phyloP scores from a whole-genome alignment of 2,113 vertebrate genomes.

The Perca flavescens region DNA sequence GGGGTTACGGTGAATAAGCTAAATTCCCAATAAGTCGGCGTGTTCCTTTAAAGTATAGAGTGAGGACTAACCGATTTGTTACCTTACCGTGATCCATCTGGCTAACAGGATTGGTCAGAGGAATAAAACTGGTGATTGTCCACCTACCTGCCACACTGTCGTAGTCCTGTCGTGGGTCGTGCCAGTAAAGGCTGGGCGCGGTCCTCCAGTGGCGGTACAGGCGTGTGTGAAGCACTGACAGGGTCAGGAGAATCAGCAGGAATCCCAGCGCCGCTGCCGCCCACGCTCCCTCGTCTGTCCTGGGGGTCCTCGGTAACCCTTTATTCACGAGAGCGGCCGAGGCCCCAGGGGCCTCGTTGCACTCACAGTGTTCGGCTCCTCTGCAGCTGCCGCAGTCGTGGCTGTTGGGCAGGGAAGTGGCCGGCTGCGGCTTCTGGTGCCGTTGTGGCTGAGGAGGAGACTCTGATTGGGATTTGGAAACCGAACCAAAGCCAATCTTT shows the following conservation, averaged over 20 bases:
- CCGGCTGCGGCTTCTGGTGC: neutral
- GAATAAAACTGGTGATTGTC: neutral
- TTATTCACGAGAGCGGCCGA: neutral
- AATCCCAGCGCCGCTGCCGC: constrained; percentile 90
- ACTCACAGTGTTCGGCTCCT: constrained; percentile 26
- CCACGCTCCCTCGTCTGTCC: constrained; percentile 90
- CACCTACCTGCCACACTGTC: constrained; percentile 83
- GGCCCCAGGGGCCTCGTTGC: constrained; percentile 3
- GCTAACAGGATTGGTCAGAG: too few species aligned
- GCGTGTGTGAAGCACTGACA: constrained; percentile 84
- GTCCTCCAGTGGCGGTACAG: constrained; percentile 87
- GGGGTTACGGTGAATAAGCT: too few species aligned
- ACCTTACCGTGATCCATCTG: neutral
- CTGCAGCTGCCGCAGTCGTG: constrained; percentile 33
- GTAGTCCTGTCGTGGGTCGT: constrained; percentile 77
- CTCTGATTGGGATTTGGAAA: constrained; percentile 12
- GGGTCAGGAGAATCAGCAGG: constrained; percentile 86
- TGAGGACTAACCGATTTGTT: too few species aligned
- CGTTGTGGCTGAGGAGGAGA: neutral
- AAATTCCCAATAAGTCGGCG: too few species aligned
- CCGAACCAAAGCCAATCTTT: neutral
- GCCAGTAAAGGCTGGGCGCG: constrained; percentile 90
- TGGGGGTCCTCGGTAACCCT: constrained; percentile 73
- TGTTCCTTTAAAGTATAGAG: too few species aligned
- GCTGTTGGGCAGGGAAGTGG: neutral